Percentiles rank a stretch among this genome's conserved stretches.
Evolutionary conservation across 1,140 invertebrate species (phyloP).

Genomic region (Tachypleus tridentatus): DNA sequence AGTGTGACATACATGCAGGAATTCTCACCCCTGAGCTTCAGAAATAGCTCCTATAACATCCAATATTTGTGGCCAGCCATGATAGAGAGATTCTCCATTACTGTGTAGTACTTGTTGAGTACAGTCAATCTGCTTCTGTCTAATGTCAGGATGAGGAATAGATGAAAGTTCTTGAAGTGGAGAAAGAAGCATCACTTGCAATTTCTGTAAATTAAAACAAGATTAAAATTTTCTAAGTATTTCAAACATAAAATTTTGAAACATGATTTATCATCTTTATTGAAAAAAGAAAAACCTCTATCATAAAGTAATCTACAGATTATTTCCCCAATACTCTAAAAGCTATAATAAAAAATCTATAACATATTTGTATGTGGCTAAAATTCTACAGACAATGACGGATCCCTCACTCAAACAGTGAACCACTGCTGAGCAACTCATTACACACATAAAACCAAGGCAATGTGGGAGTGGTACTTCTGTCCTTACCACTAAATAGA

Average conservation of each 20-base stretch:
- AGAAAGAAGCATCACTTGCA: constrained; percentile 70
- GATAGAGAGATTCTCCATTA: constrained; percentile 74
- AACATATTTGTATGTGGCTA: no score
- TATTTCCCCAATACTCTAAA: no score
- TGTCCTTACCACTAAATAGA: no score
- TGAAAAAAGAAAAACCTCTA: constrained; percentile 16
- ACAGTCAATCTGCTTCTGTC: constrained; percentile 89
- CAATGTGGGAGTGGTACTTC: no score
- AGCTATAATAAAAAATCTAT: no score
- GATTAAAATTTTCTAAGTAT: constrained; percentile 4
- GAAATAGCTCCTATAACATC: constrained; percentile 88
- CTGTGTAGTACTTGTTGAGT: constrained; percentile 84
- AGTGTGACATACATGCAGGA: background rate
- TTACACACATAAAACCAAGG: no score
- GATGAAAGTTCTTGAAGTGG: constrained; percentile 80
- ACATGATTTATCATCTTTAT: background rate
- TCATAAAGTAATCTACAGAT: background rate
- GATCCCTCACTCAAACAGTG: no score
- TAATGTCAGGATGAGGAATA: constrained; percentile 80
- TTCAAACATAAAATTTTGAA: background rate
- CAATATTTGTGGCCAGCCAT: constrained; percentile 89
- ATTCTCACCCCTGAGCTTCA: constrained; percentile 69
- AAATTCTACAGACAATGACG: no score
- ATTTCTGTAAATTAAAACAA: constrained; percentile 42
- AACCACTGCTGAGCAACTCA: no score